Conservation (phyloP, 2,797 vertebrate genomes). For the Rhabdomys pumilio region DNA sequence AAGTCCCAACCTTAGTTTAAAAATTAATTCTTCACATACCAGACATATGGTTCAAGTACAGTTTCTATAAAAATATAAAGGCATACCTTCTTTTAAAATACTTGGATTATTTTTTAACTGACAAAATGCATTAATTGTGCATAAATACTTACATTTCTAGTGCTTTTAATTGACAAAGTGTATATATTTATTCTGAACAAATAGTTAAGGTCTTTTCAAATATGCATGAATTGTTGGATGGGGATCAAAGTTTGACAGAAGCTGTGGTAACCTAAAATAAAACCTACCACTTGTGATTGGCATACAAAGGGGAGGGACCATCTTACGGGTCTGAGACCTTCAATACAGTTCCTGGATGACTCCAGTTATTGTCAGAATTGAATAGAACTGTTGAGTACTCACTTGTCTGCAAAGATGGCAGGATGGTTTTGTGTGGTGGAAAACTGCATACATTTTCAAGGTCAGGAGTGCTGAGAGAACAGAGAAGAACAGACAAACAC, state of each 20-base stretch:
- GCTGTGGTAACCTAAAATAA: background rate
- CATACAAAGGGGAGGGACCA: background rate
- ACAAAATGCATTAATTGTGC: background rate
- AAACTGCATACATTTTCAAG: background rate
- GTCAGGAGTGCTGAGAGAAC: background rate
- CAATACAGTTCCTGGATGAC: no score
- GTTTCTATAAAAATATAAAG: background rate
- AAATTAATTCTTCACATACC: background rate
- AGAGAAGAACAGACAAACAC: background rate
- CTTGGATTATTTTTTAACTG: background rate
- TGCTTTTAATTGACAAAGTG: background rate
- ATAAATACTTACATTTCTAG: background rate
- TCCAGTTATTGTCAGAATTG: background rate
- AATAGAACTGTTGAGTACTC: background rate
- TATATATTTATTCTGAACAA: background rate
- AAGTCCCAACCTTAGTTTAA: background rate
- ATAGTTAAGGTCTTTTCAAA: background rate
- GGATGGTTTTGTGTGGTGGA: background rate
- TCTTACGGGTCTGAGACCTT: background rate
- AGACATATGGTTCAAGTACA: background rate
- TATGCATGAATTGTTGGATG: background rate
- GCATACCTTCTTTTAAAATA: background rate
- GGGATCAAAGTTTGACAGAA: background rate
- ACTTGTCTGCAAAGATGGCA: background rate
- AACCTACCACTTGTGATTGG: background rate